phyloP scores from a whole-genome alignment of 2,888 invertebrate species.

The Papilio gigon region DNA sequence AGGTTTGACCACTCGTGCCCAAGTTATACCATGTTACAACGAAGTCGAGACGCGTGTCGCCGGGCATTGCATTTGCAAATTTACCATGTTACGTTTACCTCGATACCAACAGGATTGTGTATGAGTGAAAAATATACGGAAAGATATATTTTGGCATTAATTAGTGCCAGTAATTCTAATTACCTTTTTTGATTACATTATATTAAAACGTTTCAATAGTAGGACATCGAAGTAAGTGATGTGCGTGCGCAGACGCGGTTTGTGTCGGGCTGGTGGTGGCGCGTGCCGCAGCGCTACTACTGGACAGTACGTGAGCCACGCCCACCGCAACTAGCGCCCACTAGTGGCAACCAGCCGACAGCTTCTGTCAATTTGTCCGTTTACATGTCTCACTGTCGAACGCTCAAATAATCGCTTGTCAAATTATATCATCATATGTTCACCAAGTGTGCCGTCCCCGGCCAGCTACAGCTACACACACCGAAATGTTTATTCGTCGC shows the following conservation, averaged over 20 bases:
- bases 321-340: conserved; percentile 30
- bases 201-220: not conserved
- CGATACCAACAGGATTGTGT: too few relatives aligned
- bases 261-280: conserved; percentile 65
- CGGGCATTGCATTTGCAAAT: too few relatives aligned
- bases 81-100: too few relatives aligned
- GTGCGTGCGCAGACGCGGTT: conserved; percentile 67
- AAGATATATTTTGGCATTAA: too few relatives aligned
- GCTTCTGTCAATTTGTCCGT: not conserved
- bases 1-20: conserved; percentile 77
- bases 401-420: not conserved
- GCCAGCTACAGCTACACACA: not conserved
- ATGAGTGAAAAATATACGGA: too few relatives aligned
- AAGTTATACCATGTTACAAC: not conserved
- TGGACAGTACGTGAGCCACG: conserved; percentile 64
- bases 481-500: conserved; percentile 1
- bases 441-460: not conserved
- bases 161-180: too few relatives aligned
- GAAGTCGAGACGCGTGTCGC: too few relatives aligned
- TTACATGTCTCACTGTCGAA: not conserved
- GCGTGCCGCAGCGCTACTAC: conserved; percentile 77
- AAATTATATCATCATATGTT: not conserved
- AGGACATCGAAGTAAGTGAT: not conserved
- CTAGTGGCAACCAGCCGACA: not conserved
- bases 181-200: not conserved